A percentile compares a stretch with the other conserved stretches of the same genome.
Evolutionary conservation across 1,140 invertebrate species (phyloP).

Genomic region (Microplitis mediator): DNA sequence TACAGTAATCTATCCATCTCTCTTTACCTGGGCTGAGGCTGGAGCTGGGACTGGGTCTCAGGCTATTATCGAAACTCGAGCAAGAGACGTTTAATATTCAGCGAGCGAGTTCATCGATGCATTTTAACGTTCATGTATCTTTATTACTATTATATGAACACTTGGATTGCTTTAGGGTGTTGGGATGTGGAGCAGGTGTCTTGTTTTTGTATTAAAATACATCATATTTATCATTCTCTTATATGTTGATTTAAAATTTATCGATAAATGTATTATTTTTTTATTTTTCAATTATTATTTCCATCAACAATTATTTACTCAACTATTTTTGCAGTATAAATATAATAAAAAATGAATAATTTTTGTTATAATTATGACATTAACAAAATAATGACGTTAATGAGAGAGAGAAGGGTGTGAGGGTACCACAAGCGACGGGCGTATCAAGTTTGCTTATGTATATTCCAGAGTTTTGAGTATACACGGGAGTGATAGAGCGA

Average conservation of each 20-base stretch:
- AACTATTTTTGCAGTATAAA: too few species aligned
- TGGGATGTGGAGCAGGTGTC: too few species aligned
- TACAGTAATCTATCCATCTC: too few species aligned
- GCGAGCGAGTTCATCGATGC: constrained; percentile 5
- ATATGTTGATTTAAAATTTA: too few species aligned
- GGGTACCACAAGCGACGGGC: background rate
- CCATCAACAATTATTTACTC: background rate
- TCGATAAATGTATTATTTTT: background rate
- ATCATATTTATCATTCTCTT: background rate
- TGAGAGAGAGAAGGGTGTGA: constrained; percentile 1
- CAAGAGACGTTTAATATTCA: constrained; percentile 25
- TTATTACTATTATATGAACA: too few species aligned
- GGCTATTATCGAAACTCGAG: constrained; percentile 15
- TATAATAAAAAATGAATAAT: too few species aligned
- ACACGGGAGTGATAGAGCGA: too few species aligned
- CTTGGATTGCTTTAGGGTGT: too few species aligned
- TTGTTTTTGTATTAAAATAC: background rate
- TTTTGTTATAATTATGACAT: background rate
- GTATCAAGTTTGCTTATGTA: constrained; percentile 22
- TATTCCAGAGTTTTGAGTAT: background rate
- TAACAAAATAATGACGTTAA: background rate
- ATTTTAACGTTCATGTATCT: constrained; percentile 1
- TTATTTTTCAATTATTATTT: background rate
- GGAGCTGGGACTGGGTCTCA: background rate
- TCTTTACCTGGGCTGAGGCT: too few species aligned